Evolutionary conservation across 2,888 invertebrate genomes (phyloP), one percentile per base, ranked within the genome.

Genomic region (Amblyjoppa proteus): DNA sequence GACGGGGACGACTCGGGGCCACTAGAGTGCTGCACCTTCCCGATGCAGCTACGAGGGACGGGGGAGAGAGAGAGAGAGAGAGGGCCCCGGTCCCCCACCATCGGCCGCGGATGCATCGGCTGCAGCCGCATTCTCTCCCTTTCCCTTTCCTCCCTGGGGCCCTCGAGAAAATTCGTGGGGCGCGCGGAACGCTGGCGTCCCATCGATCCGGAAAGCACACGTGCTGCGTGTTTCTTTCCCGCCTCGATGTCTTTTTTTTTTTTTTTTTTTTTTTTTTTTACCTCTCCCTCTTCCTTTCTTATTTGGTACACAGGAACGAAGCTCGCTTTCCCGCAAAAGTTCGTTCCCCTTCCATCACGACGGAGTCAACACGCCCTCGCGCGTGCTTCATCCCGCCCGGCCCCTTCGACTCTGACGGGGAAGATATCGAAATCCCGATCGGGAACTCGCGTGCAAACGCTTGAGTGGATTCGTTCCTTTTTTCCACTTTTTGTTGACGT

Each of bases 1-100:
- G 53, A 9, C 61, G 66, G 71, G 73, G 38, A 75, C 79, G 85
- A 77, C 82, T 87, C 84, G 64, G 85, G 81, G 70, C 68, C 74
- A 79, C 69, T 45, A 49, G 45, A 16, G 73, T 81, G 66, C 68
- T 83, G 87, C 87, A 87, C 84, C 88, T 86, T 83, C 76, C 28
- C 58, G 71, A 45, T 79, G 79, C 49, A 66, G 68, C 41, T 49
- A 68, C 81, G 78, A 53, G 69, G 53, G 77, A 74, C 31, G 73
- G 77, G 77, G 56, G 84, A 81, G 69, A 64, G 84, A 81, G 69
- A 45, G 20, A 20, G 20, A 64, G 84, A 81, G 69, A 45, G 75
- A 41, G 83, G 85, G 86, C 77, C 41, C 64, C 20, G 61, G 61
- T 69, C 85, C 84, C 86, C 85, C 79, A 28, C 82, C 75, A 64